Evolutionary conservation across 64 coral and sea anemone species (phyloP).

Genomic region (Catalaphyllia jardinei): DNA sequence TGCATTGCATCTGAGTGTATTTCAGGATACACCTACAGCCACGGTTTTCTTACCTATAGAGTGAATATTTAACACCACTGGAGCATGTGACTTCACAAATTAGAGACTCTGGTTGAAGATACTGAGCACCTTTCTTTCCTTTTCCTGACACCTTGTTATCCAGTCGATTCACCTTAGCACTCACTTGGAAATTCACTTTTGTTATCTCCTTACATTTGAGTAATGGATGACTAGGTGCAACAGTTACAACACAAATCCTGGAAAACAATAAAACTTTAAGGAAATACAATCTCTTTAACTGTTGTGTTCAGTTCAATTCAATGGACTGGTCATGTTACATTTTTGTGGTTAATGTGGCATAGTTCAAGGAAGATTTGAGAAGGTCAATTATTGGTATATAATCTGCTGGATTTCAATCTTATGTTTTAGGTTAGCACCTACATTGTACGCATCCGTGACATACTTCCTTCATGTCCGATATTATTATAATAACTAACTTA

Average conservation of each 20-base stretch:
- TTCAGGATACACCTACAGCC: background rate
- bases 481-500: too few relatives aligned
- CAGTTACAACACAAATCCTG: conserved; percentile 92
- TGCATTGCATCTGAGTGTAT: too few relatives aligned
- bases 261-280: too few relatives aligned
- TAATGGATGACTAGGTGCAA: conserved; percentile 76
- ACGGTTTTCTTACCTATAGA: conserved; percentile 67
- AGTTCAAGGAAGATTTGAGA: too few relatives aligned
- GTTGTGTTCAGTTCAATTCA: background rate
- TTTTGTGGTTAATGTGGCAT: too few relatives aligned
- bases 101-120: conserved; percentile 54
- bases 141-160: conserved; percentile 95
- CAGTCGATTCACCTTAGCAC: conserved; percentile 80
- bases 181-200: conserved; percentile 93
- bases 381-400: too few relatives aligned
- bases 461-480: too few relatives aligned
- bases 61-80: conserved; percentile 73
- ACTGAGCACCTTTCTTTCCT: conserved; percentile 89
- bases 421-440: too few relatives aligned
- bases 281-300: too few relatives aligned
- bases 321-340: background rate
- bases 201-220: conserved; percentile 62
- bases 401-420: too few relatives aligned
- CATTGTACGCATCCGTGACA: too few relatives aligned
- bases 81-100: conserved; percentile 80